Evolutionary conservation across 2,113 vertebrate species (phyloP).

Genomic region (Dipodomys ordii): DNA sequence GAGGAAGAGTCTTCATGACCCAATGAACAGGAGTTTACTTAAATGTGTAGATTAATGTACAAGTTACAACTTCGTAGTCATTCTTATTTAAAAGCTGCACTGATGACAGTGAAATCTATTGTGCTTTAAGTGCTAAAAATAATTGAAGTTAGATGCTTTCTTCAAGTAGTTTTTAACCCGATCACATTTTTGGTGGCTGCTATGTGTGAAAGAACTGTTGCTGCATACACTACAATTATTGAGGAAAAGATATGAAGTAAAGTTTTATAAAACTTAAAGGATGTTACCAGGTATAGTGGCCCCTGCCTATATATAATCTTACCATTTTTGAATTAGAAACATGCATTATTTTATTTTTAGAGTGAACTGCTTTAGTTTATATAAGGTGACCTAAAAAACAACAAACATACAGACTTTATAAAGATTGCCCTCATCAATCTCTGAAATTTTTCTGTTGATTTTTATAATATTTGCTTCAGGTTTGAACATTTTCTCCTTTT

Average conservation of each 20-base stretch:
- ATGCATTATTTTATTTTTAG: too few relatives aligned
- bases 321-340: not conserved
- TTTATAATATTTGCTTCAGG: not conserved
- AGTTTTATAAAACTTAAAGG: constrained; percentile 27
- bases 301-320: not conserved
- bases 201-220: constrained; percentile 15
- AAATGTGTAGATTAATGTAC: not conserved
- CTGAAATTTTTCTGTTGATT: not conserved
- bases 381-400: too few relatives aligned
- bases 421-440: not conserved
- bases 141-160: constrained; percentile 54
- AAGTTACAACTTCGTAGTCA: constrained; percentile 50
- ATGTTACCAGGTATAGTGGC: not conserved
- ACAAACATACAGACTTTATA: not conserved
- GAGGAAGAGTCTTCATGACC: constrained; percentile 28
- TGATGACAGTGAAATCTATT: constrained; percentile 52
- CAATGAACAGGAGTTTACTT: constrained; percentile 36
- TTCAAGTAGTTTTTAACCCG: constrained; percentile 38
- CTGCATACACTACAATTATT: not conserved
- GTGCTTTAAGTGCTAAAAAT: constrained; percentile 36
- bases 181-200: constrained; percentile 44
- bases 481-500: not conserved
- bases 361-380: too few relatives aligned
- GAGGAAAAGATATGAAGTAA: constrained; percentile 47
- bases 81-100: constrained; percentile 30